phyloP scores from a whole-genome alignment of 2,797 vertebrate species.

The Pterois miles region DNA sequence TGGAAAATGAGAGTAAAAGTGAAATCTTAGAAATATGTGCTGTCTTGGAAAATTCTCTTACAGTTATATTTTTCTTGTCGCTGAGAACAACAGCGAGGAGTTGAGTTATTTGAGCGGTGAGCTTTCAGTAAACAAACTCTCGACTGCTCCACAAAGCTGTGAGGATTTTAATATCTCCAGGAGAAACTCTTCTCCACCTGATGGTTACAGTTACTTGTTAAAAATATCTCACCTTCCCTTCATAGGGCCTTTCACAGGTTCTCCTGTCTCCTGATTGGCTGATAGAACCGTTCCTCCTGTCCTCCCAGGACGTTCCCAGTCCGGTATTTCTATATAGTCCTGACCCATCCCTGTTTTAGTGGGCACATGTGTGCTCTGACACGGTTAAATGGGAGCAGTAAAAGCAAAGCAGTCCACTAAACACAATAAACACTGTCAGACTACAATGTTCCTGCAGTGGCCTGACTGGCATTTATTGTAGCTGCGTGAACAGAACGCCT shows the following conservation, averaged over 20 bases:
- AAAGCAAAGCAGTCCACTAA: not conserved
- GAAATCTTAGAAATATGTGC: not conserved
- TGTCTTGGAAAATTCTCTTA: not conserved
- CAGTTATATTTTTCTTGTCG: not conserved
- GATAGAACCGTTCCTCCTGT: not conserved
- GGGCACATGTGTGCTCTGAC: conserved; percentile 5
- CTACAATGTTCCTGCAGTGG: not conserved
- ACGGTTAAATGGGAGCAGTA: conserved; percentile 20
- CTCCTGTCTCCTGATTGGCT: not conserved
- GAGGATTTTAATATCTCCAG: not conserved
- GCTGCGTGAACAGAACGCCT: not conserved
- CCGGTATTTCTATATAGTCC: not conserved
- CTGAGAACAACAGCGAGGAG: not conserved
- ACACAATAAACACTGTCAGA: conserved; percentile 4
- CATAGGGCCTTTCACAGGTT: not conserved
- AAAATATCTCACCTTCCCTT: not conserved
- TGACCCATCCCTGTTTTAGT: conserved; percentile 29
- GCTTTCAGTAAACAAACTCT: not conserved
- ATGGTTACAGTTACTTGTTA: not conserved
- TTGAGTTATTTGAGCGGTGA: not conserved
- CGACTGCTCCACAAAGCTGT: too few species aligned
- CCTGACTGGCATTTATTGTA: not conserved
- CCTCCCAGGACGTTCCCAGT: not conserved
- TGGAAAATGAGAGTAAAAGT: not conserved
- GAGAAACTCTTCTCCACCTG: not conserved